A percentile compares a stretch with the other conserved stretches of the same genome.
Evolutionary conservation across 2,888 invertebrate species (phyloP).

Genomic region (Tortricodes alternella): DNA sequence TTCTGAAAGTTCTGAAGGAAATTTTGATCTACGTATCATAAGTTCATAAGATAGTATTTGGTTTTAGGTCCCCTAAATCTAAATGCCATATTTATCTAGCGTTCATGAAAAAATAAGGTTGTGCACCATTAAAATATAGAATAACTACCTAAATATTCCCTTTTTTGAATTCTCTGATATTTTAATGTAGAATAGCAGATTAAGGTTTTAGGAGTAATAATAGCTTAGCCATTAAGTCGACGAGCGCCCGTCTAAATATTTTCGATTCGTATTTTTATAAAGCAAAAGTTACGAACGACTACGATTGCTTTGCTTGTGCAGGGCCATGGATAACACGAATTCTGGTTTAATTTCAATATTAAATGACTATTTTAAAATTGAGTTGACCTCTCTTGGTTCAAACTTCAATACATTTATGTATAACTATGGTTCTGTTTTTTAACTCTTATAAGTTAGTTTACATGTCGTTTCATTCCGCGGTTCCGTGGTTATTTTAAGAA

Average conservation of each 20-base stretch:
- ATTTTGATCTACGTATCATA: slow-evolving; percentile 57
- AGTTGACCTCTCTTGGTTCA: not conserved
- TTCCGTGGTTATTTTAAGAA: slow-evolving; percentile 37
- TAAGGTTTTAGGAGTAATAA: slow-evolving; percentile 73
- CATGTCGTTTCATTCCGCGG: not conserved
- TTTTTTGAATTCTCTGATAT: slow-evolving; percentile 82
- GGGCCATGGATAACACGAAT: slow-evolving; percentile 65
- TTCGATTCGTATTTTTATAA: slow-evolving; percentile 83
- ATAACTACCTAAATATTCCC: slow-evolving; percentile 77
- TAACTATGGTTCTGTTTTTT: not conserved
- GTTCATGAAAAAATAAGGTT: slow-evolving; percentile 82
- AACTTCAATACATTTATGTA: not conserved
- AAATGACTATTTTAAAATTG: not conserved
- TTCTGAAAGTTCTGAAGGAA: slow-evolving; percentile 51
- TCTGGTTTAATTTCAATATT: slow-evolving; percentile 26
- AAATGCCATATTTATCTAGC: slow-evolving; percentile 77
- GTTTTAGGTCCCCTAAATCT: slow-evolving; percentile 70
- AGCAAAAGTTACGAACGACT: slow-evolving; percentile 80
- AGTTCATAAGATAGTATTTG: slow-evolving; percentile 64
- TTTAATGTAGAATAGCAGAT: slow-evolving; percentile 75
- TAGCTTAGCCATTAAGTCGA: slow-evolving; percentile 79
- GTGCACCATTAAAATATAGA: slow-evolving; percentile 81
- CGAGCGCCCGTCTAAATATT: slow-evolving; percentile 78
- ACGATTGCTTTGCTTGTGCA: slow-evolving; percentile 79
- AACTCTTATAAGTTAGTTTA: not conserved